Conservation (phyloP, 2,888 invertebrate species). For the Gymnosoma rotundatum region DNA sequence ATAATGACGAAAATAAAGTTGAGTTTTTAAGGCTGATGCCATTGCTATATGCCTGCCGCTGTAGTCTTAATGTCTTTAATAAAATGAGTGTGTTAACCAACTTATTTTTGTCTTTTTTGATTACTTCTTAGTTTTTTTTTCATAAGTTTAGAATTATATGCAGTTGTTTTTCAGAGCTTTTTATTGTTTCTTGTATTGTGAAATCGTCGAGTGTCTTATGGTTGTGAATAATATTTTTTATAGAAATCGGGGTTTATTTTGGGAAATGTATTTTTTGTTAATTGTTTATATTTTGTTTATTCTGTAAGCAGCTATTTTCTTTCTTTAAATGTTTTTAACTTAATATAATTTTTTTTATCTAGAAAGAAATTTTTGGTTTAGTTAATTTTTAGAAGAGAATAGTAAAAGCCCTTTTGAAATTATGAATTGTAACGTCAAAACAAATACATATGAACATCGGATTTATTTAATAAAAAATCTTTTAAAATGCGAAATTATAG, state of each 20-base stretch:
- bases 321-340: too few relatives aligned
- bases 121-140: background rate
- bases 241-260: constrained; percentile 6
- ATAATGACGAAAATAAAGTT: constrained; percentile 36
- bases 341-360: too few relatives aligned
- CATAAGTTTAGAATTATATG: constrained; percentile 2
- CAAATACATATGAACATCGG: too few relatives aligned
- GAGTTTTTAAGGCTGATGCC: constrained; percentile 39
- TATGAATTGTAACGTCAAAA: too few relatives aligned
- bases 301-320: background rate
- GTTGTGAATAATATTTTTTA: constrained; percentile 22
- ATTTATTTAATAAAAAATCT: too few relatives aligned
- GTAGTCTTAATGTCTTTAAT: constrained; percentile 46
- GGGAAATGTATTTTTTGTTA: background rate
- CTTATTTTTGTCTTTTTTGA: constrained; percentile 45
- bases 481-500: too few relatives aligned
- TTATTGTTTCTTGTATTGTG: constrained; percentile 35
- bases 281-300: background rate
- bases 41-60: constrained; percentile 23
- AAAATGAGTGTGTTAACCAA: constrained; percentile 68
- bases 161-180: constrained; percentile 15
- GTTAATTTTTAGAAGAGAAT: too few relatives aligned
- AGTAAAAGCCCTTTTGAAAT: too few relatives aligned
- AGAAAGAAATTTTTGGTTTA: too few relatives aligned
- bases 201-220: constrained; percentile 23